A percentile compares a stretch with the other conserved stretches of the same genome.
Evolutionary conservation across 2,888 invertebrate species (phyloP).

Genomic region (Hemaris fuciformis): DNA sequence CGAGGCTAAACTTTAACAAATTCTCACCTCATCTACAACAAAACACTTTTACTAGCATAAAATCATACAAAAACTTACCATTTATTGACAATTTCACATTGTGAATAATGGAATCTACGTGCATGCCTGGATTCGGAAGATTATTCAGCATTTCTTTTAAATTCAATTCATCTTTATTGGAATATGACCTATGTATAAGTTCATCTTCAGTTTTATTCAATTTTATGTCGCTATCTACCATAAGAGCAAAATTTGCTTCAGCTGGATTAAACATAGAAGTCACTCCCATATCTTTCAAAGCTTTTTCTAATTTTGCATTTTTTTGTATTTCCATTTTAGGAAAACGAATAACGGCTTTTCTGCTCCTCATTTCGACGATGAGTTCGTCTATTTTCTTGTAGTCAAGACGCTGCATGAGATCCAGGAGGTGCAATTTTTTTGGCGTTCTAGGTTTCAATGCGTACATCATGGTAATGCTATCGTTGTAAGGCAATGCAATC

Average conservation of each 20-base stretch:
- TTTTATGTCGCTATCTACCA: slow-evolving; percentile 61
- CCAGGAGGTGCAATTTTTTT: slow-evolving; percentile 61
- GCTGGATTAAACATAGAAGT: slow-evolving; percentile 82
- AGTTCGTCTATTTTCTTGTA: slow-evolving; percentile 72
- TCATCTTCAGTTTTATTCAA: slow-evolving; percentile 47
- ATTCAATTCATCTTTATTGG: slow-evolving; percentile 31
- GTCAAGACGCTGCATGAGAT: slow-evolving; percentile 73
- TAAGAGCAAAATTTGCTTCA: slow-evolving; percentile 85
- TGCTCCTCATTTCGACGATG: slow-evolving; percentile 66
- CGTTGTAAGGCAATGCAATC: slow-evolving; percentile 87
- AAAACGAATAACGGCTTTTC: slow-evolving; percentile 80
- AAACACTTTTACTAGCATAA: not conserved
- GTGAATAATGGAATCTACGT: slow-evolving; percentile 84
- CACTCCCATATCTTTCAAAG: slow-evolving; percentile 82
- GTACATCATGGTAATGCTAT: slow-evolving; percentile 84
- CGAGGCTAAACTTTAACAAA: no score
- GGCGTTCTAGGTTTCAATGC: slow-evolving; percentile 81
- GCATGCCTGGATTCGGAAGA: slow-evolving; percentile 82
- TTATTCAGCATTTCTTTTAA: slow-evolving; percentile 45
- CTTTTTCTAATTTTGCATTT: slow-evolving; percentile 75
- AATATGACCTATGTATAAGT: slow-evolving; percentile 42
- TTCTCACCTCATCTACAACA: no score
- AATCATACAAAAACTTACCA: slow-evolving; percentile 45
- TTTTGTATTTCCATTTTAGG: slow-evolving; percentile 88
- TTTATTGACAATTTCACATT: slow-evolving; percentile 84